Conservation (phyloP, 2,888 invertebrate genomes). For the Molanna angustata region DNA sequence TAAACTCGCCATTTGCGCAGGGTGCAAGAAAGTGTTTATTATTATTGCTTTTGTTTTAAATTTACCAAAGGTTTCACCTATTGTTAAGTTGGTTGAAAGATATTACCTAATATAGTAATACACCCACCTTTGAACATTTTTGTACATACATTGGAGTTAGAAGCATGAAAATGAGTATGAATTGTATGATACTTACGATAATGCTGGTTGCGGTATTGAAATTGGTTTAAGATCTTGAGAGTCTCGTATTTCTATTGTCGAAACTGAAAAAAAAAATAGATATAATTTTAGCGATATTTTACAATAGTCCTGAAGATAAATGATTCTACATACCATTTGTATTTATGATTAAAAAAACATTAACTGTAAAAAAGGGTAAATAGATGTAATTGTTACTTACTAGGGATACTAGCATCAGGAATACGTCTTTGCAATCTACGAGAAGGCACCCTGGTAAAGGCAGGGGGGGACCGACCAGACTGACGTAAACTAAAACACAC, state of each 20-base stretch:
- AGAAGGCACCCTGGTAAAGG: constrained; percentile 76
- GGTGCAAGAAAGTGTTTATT: too few relatives aligned
- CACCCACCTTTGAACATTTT: too few relatives aligned
- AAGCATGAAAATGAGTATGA: neutral
- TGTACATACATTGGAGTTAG: neutral
- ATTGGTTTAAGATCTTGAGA: constrained; percentile 50
- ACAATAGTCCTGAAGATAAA: neutral
- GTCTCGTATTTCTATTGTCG: constrained; percentile 38
- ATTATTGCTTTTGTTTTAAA: too few relatives aligned
- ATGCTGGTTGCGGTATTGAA: constrained; percentile 57
- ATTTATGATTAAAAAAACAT: too few relatives aligned
- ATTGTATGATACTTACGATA: constrained; percentile 45
- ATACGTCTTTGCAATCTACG: constrained; percentile 66
- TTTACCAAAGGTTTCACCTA: too few relatives aligned
- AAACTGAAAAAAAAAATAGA: constrained; percentile 37
- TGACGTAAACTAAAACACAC: constrained; percentile 54
- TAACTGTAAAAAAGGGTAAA: too few relatives aligned
- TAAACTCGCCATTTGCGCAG: too few relatives aligned
- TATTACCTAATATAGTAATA: too few relatives aligned
- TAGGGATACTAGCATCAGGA: constrained; percentile 15
- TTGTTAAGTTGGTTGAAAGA: too few relatives aligned
- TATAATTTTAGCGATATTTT: too few relatives aligned
- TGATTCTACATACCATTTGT: neutral
- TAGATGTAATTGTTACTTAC: constrained; percentile 12
- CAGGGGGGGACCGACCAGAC: constrained; percentile 64